A percentile compares a stretch with the other conserved stretches of the same genome.
phyloP scores from a whole-genome alignment of 2,888 invertebrate species.

The Eupelmus urozonus region DNA sequence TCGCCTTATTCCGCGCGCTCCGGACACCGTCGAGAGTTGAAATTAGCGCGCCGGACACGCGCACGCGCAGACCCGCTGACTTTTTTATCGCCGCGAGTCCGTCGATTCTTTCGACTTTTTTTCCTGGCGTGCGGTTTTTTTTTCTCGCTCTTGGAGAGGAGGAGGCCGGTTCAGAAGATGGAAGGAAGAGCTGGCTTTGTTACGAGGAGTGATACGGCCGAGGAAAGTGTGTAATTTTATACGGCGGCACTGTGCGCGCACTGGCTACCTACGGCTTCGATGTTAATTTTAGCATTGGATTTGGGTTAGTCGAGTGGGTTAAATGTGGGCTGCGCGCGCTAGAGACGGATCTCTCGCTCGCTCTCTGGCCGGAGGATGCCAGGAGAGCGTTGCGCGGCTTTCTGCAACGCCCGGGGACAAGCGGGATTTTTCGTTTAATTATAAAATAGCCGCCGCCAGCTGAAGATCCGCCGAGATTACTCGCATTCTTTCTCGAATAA shows the following conservation, averaged over 20 bases:
- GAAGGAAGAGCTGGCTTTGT: too few relatives aligned
- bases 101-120: neutral
- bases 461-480: neutral
- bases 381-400: neutral
- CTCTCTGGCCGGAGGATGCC: too few relatives aligned
- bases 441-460: neutral
- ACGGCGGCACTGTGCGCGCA: neutral
- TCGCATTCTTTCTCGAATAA: neutral
- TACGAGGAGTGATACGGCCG: too few relatives aligned
- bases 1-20: too few relatives aligned
- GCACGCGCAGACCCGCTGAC: too few relatives aligned
- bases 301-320: constrained; percentile 39
- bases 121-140: too few relatives aligned
- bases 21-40: too few relatives aligned
- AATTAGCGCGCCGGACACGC: too few relatives aligned
- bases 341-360: neutral
- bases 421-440: too few relatives aligned
- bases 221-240: neutral
- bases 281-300: constrained; percentile 29
- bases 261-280: neutral
- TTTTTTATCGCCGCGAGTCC: too few relatives aligned
- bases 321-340: constrained; percentile 23
- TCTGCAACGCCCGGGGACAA: neutral
- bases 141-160: too few relatives aligned
- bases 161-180: too few relatives aligned